Evolutionary conservation across 2,113 vertebrate genomes (phyloP).

Genomic region (Anolis carolinensis): DNA sequence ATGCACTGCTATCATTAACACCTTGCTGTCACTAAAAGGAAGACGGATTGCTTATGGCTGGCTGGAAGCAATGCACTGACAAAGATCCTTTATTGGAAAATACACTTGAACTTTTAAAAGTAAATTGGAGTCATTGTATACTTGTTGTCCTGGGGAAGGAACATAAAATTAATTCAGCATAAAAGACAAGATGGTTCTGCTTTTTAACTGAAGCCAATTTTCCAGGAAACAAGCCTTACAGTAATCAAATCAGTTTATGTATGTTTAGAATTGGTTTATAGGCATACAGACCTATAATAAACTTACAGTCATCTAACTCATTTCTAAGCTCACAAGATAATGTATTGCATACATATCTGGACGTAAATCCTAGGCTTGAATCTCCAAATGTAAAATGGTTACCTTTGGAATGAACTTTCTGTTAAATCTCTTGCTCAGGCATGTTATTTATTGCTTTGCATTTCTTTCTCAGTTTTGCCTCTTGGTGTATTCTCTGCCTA

Average conservation of each 20-base stretch:
- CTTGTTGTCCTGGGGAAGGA: not conserved
- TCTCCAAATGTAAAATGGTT: too few species aligned
- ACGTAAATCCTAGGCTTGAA: not conserved
- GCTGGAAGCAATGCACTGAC: conserved; percentile 19
- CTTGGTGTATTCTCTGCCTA: not conserved
- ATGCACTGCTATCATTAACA: conserved; percentile 1
- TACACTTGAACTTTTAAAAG: not conserved
- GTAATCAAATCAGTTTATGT: not conserved
- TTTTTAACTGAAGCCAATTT: not conserved
- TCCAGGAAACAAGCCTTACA: not conserved
- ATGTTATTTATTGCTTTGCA: not conserved
- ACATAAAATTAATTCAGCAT: not conserved
- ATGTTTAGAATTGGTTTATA: not conserved
- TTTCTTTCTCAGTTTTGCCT: not conserved
- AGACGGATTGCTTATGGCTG: not conserved
- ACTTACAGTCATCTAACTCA: not conserved
- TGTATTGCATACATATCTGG: not conserved
- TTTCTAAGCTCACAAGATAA: not conserved
- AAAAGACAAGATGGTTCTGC: not conserved
- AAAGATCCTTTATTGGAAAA: not conserved
- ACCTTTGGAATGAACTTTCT: too few species aligned
- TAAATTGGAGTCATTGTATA: not conserved
- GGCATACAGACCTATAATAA: not conserved
- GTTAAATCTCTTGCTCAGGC: too few species aligned
- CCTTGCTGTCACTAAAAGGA: conserved; percentile 22